Evolutionary conservation across 2,888 invertebrate genomes (phyloP).

Genomic region (Carabus problematicus): DNA sequence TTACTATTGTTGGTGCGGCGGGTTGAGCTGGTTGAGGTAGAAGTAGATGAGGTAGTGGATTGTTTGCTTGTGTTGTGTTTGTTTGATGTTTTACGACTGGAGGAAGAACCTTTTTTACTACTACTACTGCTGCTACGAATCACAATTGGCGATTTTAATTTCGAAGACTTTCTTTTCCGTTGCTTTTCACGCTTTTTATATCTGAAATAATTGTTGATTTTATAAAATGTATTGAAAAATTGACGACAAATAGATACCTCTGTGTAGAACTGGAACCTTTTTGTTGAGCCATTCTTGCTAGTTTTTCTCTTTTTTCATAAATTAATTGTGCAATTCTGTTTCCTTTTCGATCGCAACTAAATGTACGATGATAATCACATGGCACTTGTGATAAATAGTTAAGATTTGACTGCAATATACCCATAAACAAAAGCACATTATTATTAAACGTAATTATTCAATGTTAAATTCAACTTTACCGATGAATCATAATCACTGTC

Average conservation of each 20-base stretch:
- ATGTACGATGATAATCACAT: constrained; percentile 23
- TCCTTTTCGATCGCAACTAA: constrained; percentile 51
- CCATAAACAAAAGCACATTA: not conserved
- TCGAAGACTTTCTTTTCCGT: constrained; percentile 48
- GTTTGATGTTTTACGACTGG: constrained; percentile 13
- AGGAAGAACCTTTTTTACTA: constrained; percentile 25
- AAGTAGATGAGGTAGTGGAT: constrained; percentile 26
- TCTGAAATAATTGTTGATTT: constrained; percentile 28
- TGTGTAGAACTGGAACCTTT: constrained; percentile 61
- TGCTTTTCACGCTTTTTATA: constrained; percentile 47
- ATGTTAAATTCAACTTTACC: constrained; percentile 12
- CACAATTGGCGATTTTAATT: constrained; percentile 47
- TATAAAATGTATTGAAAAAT: constrained; percentile 8
- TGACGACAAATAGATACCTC: constrained; percentile 46
- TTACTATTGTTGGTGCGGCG: not conserved
- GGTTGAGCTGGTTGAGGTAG: constrained; percentile 4
- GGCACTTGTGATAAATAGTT: constrained; percentile 35
- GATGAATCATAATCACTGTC: constrained; percentile 51
- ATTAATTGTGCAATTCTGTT: constrained; percentile 78
- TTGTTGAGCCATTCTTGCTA: constrained; percentile 68
- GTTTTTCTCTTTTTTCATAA: constrained; percentile 73
- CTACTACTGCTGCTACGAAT: constrained; percentile 33
- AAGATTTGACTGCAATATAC: constrained; percentile 31
- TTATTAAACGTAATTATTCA: not conserved
- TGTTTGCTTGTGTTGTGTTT: constrained; percentile 27